Conservation (phyloP, 2,113 vertebrate species). For the Calypte anna region DNA sequence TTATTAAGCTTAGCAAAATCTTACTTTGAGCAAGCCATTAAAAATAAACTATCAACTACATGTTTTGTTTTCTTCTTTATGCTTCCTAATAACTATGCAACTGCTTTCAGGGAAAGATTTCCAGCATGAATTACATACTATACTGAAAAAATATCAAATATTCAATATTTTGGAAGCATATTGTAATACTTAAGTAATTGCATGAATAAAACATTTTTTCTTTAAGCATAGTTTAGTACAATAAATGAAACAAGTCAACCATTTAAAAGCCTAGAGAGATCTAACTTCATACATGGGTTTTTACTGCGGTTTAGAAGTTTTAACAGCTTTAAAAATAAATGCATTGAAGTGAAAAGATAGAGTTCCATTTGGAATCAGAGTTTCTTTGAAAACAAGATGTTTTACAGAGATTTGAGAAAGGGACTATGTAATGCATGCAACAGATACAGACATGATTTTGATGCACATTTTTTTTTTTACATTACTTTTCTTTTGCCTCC, state of each 20-base stretch:
- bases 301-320: not conserved
- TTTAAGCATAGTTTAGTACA: constrained; percentile 2
- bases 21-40: not conserved
- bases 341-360: not conserved
- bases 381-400: not conserved
- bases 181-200: not conserved
- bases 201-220: constrained; percentile 25
- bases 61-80: constrained; percentile 8
- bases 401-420: not conserved
- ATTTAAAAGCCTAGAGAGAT: not conserved
- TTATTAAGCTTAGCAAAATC: not conserved
- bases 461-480: not conserved
- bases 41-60: not conserved
- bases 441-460: not conserved
- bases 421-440: accelerated
- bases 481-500: not conserved
- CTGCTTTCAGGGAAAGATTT: constrained; percentile 8
- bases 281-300: not conserved
- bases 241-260: not conserved
- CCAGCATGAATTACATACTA: not conserved
- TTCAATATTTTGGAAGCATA: constrained; percentile 6
- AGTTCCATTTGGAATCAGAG: not conserved
- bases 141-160: not conserved
- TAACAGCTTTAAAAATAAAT: not conserved
- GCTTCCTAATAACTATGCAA: not conserved